Evolutionary conservation across 2,113 vertebrate species (phyloP), one percentile per base, ranked within the genome.

Genomic region (Petrocephalus microphthalmus): DNA sequence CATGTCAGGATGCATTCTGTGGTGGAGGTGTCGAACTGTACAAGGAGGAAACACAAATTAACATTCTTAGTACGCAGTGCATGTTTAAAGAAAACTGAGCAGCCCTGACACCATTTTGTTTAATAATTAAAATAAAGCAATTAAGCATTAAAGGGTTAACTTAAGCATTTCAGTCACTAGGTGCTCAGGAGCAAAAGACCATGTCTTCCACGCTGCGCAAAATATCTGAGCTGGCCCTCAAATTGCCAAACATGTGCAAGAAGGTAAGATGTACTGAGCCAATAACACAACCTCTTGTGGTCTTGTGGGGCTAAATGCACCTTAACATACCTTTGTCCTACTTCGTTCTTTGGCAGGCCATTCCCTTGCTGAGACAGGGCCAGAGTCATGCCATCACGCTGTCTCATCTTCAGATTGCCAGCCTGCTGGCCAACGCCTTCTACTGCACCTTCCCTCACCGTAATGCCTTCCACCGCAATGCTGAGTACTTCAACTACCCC

Each of bases 371-470:
- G 19, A 89, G n/a, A 87, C 82, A 3, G 0, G 90, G 91, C n/a
- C 2, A 7, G 0, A 0, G 6, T 2, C 88, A 89, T 0, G 0
- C 90, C 91, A 90, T 96, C 91, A 94, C 95, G 0, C 51, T 96
- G 89, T 94, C 95, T 0, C 93, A 95, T 45, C 6, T 15, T 3
- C 95, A 96, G 92, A 94, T 95, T 20, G 60, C 95, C 71, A 93
- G 93, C 56, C 91, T 96, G 17, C 90, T 96, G 19, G 95, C 95
- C 1, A 95, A 96, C 10, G 95, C 95, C 0, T 96, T 96, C 85
- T 95, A 93, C 91, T 96, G 95, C 91, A 96, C 95, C 0, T 96
- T 95, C 88, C 94, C 95, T 22, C 94, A 94, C 85, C 93, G 95
- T 15, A 95, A 95, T 89, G 3, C 90, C 20, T 84, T 49, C 2